phyloP scores from a whole-genome alignment of 2,113 vertebrate species.

The Empidonax traillii region DNA sequence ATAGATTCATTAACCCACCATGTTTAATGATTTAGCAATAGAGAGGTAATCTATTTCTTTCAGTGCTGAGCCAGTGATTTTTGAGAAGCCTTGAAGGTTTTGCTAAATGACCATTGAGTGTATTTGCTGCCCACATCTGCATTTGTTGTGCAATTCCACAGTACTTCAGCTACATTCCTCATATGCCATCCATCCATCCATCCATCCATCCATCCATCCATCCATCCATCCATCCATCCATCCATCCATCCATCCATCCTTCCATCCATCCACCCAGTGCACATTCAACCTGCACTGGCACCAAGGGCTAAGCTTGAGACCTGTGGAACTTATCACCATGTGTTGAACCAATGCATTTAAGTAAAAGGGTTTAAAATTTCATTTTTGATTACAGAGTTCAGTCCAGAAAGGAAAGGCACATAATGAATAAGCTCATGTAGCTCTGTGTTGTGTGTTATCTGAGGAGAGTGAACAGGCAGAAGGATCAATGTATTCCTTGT shows the following conservation, averaged over 20 bases:
- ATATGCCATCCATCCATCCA: background rate
- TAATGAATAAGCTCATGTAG: background rate
- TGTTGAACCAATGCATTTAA: background rate
- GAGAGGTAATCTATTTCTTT: background rate
- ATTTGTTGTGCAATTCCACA: background rate
- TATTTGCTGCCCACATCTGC: background rate
- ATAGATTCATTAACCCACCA: background rate
- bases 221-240: too few relatives aligned
- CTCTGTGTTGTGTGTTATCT: background rate
- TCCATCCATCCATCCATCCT: too few relatives aligned
- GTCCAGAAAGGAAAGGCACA: background rate
- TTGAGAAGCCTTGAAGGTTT: background rate
- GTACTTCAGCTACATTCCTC: background rate
- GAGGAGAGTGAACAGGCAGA: background rate
- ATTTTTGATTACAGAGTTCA: background rate
- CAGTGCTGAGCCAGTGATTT: background rate
- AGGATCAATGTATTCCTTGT: background rate
- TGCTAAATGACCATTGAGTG: background rate
- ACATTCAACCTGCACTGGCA: background rate
- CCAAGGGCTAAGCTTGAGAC: accelerated
- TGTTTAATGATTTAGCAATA: background rate
- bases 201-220: too few relatives aligned
- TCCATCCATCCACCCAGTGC: too few relatives aligned
- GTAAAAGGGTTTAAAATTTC: background rate
- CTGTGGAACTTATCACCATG: background rate